Evolutionary conservation across 1,140 invertebrate genomes (phyloP), one percentile per base, ranked within the genome.

Genomic region (Teleopsis dalmanni): DNA sequence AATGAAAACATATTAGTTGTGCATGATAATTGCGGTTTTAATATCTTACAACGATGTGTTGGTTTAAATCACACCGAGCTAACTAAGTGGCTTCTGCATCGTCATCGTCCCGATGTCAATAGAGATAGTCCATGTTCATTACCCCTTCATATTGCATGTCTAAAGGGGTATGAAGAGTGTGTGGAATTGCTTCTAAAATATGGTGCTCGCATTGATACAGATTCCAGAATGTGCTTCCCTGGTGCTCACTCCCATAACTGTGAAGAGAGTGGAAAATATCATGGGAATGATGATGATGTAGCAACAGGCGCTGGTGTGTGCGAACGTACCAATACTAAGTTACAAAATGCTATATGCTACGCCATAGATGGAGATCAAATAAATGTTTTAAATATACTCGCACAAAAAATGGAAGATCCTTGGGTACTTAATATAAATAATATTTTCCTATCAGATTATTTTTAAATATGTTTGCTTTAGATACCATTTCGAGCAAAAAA

Each of bases 311-410:
- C 33, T 27, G 25, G 25, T 8, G 37, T 36, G 21, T 42, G 41
- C 19, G 63, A 68, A 54, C 65, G 62, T 29, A 75, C 16, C 71
- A 73, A 62, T 71, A 82, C 70, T 37, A 82, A 84, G 70, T 62
- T 84, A 23, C 82, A 85, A 57, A 83, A 81, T 65, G 81, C 82
- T 6, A 77, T 85, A 34, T 84, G 79, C 64, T 85, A 85, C 70
- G 82, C 83, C 21, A 80, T 85, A 31, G 82, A 84, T 69, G 82
- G 82, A 18, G 82, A 84, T 71, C 81, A 84, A 69, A 80, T 81
- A 22, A 72, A 75, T 60, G 75, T 78, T 41, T 56, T 85, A 18
- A 82, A 80, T 56, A 72, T 84, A 53, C 70, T 85, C 43, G 74
- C 79, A 14, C 81, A 83, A 55, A 78, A 81, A 59, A 78, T 79